These are phyloP conservation scores for Caenorhabditis sinica DNA, from an alignment of 2,888 invertebrate genomes.

Conservation along the genomic window DNA sequence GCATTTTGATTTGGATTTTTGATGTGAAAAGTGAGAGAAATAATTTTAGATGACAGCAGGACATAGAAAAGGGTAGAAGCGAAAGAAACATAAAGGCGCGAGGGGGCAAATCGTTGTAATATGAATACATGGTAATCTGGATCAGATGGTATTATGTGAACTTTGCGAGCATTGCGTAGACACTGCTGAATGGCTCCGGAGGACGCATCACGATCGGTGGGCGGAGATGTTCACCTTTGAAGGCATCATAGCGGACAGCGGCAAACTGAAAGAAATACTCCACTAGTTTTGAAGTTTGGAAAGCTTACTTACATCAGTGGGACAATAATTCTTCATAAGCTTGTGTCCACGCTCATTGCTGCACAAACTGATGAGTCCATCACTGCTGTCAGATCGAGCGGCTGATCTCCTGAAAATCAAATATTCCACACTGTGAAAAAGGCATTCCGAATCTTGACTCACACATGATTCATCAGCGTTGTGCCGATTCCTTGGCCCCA, in stretches of 20 bases:
- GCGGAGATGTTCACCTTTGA: slow-evolving; percentile 66
- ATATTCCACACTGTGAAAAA: background rate
- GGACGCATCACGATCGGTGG: slow-evolving; percentile 69
- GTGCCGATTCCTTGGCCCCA: slow-evolving; percentile 62
- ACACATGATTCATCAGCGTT: slow-evolving; percentile 67
- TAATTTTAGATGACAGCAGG: slow-evolving; percentile 5
- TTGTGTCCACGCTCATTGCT: slow-evolving; percentile 54
- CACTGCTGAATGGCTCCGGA: slow-evolving; percentile 47
- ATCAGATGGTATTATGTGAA: slow-evolving; percentile 16
- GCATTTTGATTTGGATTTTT: slow-evolving; percentile 20
- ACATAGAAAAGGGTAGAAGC: background rate
- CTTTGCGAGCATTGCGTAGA: slow-evolving; percentile 63
- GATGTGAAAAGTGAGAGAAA: slow-evolving; percentile 6
- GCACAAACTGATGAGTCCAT: slow-evolving; percentile 65
- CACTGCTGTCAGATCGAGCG: slow-evolving; percentile 42
- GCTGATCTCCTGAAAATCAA: slow-evolving; percentile 39
- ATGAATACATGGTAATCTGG: background rate
- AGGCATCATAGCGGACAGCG: slow-evolving; percentile 66
- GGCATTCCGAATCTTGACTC: slow-evolving; percentile 11
- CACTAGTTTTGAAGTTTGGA: background rate
- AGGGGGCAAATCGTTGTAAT: slow-evolving; percentile 9
- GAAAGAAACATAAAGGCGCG: background rate
- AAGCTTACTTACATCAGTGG: slow-evolving; percentile 23
- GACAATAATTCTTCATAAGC: slow-evolving; percentile 50
- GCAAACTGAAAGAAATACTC: slow-evolving; percentile 50